These are phyloP conservation scores for Alouatta palliata DNA, from an alignment of 2,113 vertebrate species.

Conservation along the genomic window DNA sequence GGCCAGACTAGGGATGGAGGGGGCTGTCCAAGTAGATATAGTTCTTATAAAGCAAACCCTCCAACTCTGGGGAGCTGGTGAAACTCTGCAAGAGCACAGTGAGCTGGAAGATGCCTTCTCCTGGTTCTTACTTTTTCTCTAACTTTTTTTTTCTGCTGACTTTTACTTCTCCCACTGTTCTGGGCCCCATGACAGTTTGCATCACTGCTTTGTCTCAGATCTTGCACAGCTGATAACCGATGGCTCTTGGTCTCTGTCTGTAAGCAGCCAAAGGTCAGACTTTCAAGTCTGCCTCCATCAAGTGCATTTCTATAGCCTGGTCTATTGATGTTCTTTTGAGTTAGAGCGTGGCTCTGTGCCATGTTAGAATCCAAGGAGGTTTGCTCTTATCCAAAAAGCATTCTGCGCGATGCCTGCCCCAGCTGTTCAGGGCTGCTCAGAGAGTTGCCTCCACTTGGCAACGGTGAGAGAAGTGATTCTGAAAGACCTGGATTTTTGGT, in stretches of 20 bases:
- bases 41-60: background rate
- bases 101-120: background rate
- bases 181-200: background rate
- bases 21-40: background rate
- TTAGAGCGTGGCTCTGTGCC: background rate
- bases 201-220: background rate
- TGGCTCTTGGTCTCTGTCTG: background rate
- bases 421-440: background rate
- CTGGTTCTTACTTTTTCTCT: background rate
- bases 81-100: background rate
- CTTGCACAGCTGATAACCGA: background rate
- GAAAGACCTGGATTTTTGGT: background rate
- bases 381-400: constrained; percentile 1
- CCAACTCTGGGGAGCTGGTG: background rate
- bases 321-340: constrained; percentile 32
- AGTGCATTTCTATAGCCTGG: background rate
- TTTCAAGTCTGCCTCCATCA: constrained; percentile 15
- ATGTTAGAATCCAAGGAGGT: background rate
- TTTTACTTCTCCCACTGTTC: background rate
- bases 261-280: constrained; percentile 5
- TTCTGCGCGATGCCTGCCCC: background rate
- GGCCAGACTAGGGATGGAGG: background rate
- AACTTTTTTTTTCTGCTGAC: background rate
- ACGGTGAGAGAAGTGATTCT: background rate
- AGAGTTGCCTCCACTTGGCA: background rate